These are phyloP conservation scores for Agonopterix heracliana DNA, from an alignment of 2,888 invertebrate genomes.

Conservation along the genomic window DNA sequence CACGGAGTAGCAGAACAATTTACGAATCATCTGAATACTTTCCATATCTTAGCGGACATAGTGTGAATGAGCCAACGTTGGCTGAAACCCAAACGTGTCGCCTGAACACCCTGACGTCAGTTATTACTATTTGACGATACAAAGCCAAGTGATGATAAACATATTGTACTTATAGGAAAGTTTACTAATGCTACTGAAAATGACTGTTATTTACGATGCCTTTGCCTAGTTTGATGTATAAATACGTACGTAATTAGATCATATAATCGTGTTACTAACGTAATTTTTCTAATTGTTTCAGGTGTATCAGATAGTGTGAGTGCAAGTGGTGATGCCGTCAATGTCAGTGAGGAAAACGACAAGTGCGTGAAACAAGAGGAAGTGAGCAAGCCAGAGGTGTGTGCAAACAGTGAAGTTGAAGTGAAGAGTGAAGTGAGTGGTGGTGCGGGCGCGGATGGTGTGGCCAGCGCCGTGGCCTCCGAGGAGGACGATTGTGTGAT, in stretches of 20 bases:
- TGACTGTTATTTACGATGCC: no score
- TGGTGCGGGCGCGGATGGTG: conserved; percentile 67
- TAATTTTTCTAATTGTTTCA: conserved; percentile 45
- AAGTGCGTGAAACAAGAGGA: conserved; percentile 65
- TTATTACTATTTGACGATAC: no score
- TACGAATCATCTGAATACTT: no score
- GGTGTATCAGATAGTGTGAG: conserved; percentile 62
- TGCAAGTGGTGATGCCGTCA: conserved; percentile 63
- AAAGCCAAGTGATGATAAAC: no score
- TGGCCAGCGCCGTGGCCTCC: conserved; percentile 73
- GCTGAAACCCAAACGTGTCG: conserved; percentile 58
- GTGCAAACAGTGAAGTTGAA: conserved; percentile 54
- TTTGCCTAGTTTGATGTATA: no score
- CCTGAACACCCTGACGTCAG: conserved; percentile 45
- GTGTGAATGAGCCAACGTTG: conserved; percentile 69
- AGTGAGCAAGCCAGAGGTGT: conserved; percentile 37
- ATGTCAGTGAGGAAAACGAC: conserved; percentile 58
- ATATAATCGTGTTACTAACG: not conserved
- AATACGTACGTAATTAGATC: no score
- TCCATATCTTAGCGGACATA: conserved; percentile 29
- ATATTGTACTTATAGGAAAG: no score
- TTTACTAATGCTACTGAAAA: no score
- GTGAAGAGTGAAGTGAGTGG: conserved; percentile 66
- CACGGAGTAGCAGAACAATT: no score
- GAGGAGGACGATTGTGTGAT: conserved; percentile 80